Evolutionary conservation across 2,888 invertebrate species (phyloP).

Genomic region (Ptycholaimellus sp.): DNA sequence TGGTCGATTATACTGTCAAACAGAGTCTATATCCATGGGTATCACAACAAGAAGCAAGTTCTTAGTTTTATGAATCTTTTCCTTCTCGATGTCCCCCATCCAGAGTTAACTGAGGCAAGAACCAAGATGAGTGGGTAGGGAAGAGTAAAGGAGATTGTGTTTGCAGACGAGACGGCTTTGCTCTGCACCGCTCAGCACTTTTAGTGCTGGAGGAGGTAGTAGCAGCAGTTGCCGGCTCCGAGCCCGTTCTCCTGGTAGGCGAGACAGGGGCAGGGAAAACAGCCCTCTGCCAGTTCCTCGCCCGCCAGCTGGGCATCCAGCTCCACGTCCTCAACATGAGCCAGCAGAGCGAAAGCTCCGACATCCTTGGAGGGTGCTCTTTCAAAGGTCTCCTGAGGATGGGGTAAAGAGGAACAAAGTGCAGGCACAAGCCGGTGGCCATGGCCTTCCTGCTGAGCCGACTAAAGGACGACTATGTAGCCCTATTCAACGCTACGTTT

Average conservation of each 20-base stretch:
- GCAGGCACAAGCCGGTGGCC: slow-evolving; percentile 65
- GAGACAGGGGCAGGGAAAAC: slow-evolving; percentile 98
- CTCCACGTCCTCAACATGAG: slow-evolving; percentile 90
- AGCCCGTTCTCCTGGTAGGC: slow-evolving; percentile 77
- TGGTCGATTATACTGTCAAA: too few species aligned
- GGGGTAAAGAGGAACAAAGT: slow-evolving; percentile 8
- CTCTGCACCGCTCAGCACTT: slow-evolving; percentile 42
- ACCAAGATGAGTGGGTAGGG: too few species aligned
- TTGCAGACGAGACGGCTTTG: too few species aligned
- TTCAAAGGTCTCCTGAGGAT: background rate
- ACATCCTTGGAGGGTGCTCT: slow-evolving; percentile 60
- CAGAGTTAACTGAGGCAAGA: too few species aligned
- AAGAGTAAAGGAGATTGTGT: too few species aligned
- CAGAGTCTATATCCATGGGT: too few species aligned
- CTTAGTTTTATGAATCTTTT: too few species aligned
- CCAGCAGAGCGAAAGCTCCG: slow-evolving; percentile 87
- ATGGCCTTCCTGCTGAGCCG: slow-evolving; percentile 56
- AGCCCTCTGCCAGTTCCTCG: slow-evolving; percentile 68
- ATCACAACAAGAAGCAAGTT: too few species aligned
- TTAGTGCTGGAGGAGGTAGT: slow-evolving; percentile 57
- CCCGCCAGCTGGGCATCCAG: slow-evolving; percentile 42
- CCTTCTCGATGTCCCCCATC: too few species aligned
- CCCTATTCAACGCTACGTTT: slow-evolving; percentile 47
- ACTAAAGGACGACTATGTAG: slow-evolving; percentile 54
- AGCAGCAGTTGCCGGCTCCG: slow-evolving; percentile 52